Base-by-base conservation (phyloP, 2,113 vertebrate genomes). In the Lepisosteus oculatus region DNA sequence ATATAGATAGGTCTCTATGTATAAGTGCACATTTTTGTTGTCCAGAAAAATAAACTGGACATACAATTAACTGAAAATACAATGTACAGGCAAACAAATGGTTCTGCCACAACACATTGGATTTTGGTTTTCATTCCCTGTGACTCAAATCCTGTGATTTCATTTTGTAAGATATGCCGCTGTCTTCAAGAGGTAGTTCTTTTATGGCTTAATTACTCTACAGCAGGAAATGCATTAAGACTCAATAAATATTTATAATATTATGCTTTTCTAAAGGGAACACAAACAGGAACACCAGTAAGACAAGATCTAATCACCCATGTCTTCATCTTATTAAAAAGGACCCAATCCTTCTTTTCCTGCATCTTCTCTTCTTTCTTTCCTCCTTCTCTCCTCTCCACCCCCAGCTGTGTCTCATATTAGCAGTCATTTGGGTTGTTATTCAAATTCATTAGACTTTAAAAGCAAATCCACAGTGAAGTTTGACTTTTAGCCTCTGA, bases 221-320 rank as follows among this genome's bases (percentile, higher is more conserved):
- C 4, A 54, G 56, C 65, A 55, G 47, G 57, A 73, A 73, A 68
- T 61, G 65, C 55, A 42, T 55, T 55, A 56, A 61, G 55, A 56
- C 70, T 56, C 7, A 65, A 55, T 41, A 6, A 55, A 65, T 44
- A 66, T 45, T n/a, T 68, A 44, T 59, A 55, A 47, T 17, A 51
- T 29, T 41, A 59, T 59, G 11, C 57, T 13, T 11, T 5, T 3
- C 57, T n/a, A n/a, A 29, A 59, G 57, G 57, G 42, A 11, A 12
- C 3, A 41, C n/a, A 45, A 68, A 68, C 66, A 54, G 14, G 12
- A 68, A 68, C 3, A 12, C n/a, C 12, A 11, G 45, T 12, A 54
- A 13, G 29, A 55, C 6, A 9, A 47, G 11, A n/a, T 66, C 45
- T 45, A 45, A 14, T 63, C 29, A 29, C 29, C 2, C 29, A 29